Conservation (phyloP, 2,113 vertebrate species). For the Cinclus mexicanus region DNA sequence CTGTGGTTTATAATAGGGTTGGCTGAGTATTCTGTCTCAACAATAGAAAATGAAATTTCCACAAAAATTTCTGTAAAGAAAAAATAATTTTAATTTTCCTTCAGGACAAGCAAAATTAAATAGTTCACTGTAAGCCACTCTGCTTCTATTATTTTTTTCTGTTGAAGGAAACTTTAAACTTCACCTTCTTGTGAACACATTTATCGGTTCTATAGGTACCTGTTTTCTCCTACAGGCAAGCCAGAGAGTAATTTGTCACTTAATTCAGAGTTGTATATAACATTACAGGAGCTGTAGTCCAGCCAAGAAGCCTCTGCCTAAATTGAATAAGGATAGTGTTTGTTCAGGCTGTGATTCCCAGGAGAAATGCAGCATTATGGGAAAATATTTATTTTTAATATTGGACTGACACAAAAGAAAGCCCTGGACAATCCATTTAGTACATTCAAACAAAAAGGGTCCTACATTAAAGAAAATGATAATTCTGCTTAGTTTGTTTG, state of each 20-base stretch:
- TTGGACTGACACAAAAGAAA: constrained; percentile 7
- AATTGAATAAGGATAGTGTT: background rate
- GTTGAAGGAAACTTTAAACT: constrained; percentile 19
- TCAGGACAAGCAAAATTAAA: background rate
- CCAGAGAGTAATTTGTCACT: constrained; percentile 31
- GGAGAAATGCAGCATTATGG: constrained; percentile 22
- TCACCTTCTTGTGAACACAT: background rate
- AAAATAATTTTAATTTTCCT: constrained; percentile 31
- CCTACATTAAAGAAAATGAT: background rate
- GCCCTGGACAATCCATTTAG: background rate
- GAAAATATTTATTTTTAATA: constrained; percentile 41
- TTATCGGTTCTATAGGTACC: background rate
- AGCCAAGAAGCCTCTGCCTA: constrained; percentile 25
- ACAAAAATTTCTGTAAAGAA: background rate
- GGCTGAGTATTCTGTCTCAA: constrained; percentile 5
- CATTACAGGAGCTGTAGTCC: constrained; percentile 29
- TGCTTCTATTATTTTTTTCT: background rate
- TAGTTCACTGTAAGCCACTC: background rate
- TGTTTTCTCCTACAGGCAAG: constrained; percentile 20
- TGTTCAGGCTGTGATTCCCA: constrained; percentile 22
- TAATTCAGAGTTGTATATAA: constrained; percentile 17
- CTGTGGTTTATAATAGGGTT: background rate
- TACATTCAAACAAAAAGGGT: background rate
- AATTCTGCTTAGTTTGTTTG: background rate
- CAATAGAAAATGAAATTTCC: constrained; percentile 49